These are phyloP conservation scores for Patella pellucida DNA, from an alignment of 2,888 invertebrate genomes.

Conservation along the genomic window DNA sequence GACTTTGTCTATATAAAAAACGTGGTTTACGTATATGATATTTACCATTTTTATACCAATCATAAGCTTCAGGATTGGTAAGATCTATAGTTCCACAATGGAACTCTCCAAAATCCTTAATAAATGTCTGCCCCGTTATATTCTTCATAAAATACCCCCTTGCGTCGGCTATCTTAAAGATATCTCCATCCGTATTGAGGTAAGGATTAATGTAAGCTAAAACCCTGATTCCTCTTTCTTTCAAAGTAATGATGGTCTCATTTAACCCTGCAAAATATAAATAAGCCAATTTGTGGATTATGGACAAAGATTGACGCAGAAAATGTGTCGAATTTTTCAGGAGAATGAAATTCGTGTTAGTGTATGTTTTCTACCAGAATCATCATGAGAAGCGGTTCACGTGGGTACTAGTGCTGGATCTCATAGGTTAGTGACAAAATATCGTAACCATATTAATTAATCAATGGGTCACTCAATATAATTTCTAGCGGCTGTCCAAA, in stretches of 20 bases:
- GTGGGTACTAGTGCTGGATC: too few relatives aligned
- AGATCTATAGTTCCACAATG: slow-evolving; percentile 60
- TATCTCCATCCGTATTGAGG: slow-evolving; percentile 50
- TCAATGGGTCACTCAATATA: too few relatives aligned
- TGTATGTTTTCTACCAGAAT: too few relatives aligned
- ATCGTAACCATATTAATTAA: too few relatives aligned
- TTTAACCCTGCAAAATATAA: slow-evolving; percentile 46
- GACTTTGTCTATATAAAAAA: too few relatives aligned
- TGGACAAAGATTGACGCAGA: too few relatives aligned
- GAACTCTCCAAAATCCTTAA: slow-evolving; percentile 60
- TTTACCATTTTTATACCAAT: slow-evolving; percentile 59
- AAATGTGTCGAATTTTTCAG: too few relatives aligned
- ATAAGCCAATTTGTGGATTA: not conserved
- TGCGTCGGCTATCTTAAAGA: slow-evolving; percentile 50
- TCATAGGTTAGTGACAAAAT: too few relatives aligned
- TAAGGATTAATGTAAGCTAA: slow-evolving; percentile 64
- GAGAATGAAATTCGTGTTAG: too few relatives aligned
- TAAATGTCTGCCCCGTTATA: slow-evolving; percentile 41
- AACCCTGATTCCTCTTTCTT: slow-evolving; percentile 47
- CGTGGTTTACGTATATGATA: not conserved
- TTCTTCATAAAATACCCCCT: slow-evolving; percentile 56
- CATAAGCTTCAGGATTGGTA: slow-evolving; percentile 54
- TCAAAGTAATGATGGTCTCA: slow-evolving; percentile 38
- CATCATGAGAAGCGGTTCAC: too few relatives aligned
- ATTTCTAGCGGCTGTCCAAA: too few relatives aligned